phyloP scores from a whole-genome alignment of 2,888 invertebrate species.

The Eupithecia subumbrata region DNA sequence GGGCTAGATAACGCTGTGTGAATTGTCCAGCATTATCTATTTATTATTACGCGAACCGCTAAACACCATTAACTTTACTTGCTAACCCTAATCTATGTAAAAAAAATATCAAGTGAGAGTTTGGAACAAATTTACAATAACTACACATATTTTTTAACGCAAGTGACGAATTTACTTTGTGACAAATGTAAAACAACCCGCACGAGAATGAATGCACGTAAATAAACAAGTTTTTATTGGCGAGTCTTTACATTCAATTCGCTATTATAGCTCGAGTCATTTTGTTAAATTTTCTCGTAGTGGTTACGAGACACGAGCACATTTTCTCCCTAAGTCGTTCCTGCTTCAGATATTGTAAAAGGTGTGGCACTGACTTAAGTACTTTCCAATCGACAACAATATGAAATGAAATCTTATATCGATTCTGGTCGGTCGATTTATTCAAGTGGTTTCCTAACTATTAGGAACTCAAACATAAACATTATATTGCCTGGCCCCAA shows the following conservation, averaged over 20 bases:
- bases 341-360: constrained; percentile 24
- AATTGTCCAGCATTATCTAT: too few relatives aligned
- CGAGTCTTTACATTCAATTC: background rate
- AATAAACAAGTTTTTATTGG: background rate
- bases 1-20: too few relatives aligned
- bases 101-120: too few relatives aligned
- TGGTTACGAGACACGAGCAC: background rate
- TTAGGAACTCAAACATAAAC: too few relatives aligned
- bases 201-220: background rate
- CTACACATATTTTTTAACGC: too few relatives aligned
- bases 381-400: constrained; percentile 26
- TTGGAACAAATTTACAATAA: too few relatives aligned
- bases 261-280: background rate
- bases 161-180: too few relatives aligned
- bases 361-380: constrained; percentile 25
- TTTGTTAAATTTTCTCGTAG: constrained; percentile 7
- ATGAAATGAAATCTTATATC: constrained; percentile 17
- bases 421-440: background rate
- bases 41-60: too few relatives aligned
- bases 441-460: background rate
- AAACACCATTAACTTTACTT: too few relatives aligned
- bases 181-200: too few relatives aligned
- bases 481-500: too few relatives aligned
- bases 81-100: too few relatives aligned
- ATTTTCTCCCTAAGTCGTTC: constrained; percentile 14